Percentiles rank a stretch among this genome's conserved stretches.
Evolutionary conservation across 1,140 invertebrate species (phyloP).

Genomic region (Papilio machaon): DNA sequence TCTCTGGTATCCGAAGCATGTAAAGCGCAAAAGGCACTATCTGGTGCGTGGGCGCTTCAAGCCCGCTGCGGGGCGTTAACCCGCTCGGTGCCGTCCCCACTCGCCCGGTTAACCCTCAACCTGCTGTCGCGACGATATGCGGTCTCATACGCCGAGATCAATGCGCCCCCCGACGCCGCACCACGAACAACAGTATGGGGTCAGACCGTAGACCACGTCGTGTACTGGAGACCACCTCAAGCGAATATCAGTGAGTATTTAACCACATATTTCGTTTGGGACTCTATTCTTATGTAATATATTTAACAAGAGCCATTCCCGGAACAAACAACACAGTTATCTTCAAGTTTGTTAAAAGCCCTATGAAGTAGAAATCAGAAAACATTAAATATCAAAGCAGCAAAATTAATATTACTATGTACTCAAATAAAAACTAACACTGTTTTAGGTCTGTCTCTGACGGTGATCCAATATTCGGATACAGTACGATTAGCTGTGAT

Average conservation of each 20-base stretch:
- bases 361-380: too few relatives aligned
- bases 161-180: constrained; percentile 72
- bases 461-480: constrained; percentile 88
- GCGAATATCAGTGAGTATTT: constrained; percentile 88
- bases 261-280: not conserved
- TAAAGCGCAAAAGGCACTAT: constrained; percentile 85
- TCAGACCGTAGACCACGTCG: constrained; percentile 84
- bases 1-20: constrained; percentile 84
- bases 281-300: not conserved
- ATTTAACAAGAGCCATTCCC: not conserved
- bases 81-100: constrained; percentile 85
- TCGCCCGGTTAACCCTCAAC: constrained; percentile 86
- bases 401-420: constrained; percentile 6
- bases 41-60: constrained; percentile 86
- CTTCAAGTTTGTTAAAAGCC: too few relatives aligned
- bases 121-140: constrained; percentile 88
- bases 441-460: constrained; percentile 87
- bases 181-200: constrained; percentile 84
- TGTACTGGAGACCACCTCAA: constrained; percentile 91
- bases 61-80: constrained; percentile 86
- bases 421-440: constrained; percentile 19
- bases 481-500: constrained; percentile 88
- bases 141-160: constrained; percentile 88
- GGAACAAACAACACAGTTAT: too few relatives aligned
- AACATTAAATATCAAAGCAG: not conserved